These are phyloP conservation scores for Frankliniella intonsa DNA, from an alignment of 2,888 invertebrate genomes.

Conservation along the genomic window DNA sequence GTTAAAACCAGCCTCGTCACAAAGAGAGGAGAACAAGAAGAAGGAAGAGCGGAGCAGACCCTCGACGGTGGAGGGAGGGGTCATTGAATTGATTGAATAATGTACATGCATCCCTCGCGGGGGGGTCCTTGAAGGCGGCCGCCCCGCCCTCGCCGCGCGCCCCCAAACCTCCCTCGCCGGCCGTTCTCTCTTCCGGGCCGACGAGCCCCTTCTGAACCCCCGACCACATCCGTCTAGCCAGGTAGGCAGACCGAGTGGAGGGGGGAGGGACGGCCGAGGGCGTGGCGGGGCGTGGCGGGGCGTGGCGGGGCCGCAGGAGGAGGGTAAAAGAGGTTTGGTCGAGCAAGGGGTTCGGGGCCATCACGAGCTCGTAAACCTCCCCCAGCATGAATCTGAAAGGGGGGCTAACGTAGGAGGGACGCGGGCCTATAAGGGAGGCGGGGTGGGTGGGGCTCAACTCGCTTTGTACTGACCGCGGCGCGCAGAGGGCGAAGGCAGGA, in stretches of 20 bases:
- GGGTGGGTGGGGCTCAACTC: too few relatives aligned
- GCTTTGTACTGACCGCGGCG: neutral
- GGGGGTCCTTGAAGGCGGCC: neutral
- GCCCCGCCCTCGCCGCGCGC: neutral
- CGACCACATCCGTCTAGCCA: neutral
- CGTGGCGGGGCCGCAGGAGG: too few relatives aligned
- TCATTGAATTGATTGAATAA: constrained; percentile 12
- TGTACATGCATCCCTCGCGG: neutral
- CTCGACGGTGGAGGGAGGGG: neutral
- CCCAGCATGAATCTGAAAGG: neutral
- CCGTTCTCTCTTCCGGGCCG: neutral
- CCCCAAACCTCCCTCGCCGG: neutral
- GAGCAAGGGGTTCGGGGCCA: neutral
- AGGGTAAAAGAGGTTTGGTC: neutral
- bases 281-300: too few relatives aligned
- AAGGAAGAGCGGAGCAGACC: neutral
- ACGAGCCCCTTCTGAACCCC: neutral
- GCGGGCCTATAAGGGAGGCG: too few relatives aligned
- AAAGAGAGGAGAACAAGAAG: too few relatives aligned
- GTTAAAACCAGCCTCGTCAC: too few relatives aligned
- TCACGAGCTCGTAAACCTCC: neutral
- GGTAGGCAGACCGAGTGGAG: too few relatives aligned
- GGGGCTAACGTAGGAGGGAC: neutral
- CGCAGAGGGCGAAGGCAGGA: neutral
- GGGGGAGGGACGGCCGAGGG: too few relatives aligned